Evolutionary conservation across 2,888 invertebrate genomes (phyloP), one percentile per base, ranked within the genome.

Genomic region (Cosmia pyralina): DNA sequence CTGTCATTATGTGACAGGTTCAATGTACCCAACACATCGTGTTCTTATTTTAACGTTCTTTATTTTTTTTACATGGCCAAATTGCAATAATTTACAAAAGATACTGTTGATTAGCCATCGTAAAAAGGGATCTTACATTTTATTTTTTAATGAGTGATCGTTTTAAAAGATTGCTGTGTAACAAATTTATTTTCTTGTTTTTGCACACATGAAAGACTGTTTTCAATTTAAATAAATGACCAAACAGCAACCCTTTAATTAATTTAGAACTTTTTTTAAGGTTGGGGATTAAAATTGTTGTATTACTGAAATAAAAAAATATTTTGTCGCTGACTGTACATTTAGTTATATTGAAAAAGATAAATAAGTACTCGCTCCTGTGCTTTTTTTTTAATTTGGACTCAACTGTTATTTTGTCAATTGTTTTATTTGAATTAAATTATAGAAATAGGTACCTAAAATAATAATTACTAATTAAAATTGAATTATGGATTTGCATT

Each of bases 1-100:
- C 57, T 44, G 62, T 71, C 75, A 75, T 68, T 76, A 79, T 70
- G 71, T 77, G 77, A 77, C 77, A 76, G 66, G 78, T 78, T 78
- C 73, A 80, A 72, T 70, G 75, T 66, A 64, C 79, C 55, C 19
- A 41, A 63, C 11, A 60, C 50, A 48, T 67, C 46, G 11, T 34
- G 52, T 72, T 78, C 52, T 70, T 73, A 55, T 57, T 67, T 63
- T 22, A 58, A 52, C 19, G 17, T 76, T 67, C 57, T 58, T 71
- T 62, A 71, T 68, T 73, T 74, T 79, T 64, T 65, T 50, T 72
- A 60, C n/a, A 52, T 28, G 38, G 19, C n/a, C 52, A 69, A 69
- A 72, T 74, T 71, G 55, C 50, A 68, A 57, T 53, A 58, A 69
- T 52, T 77, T 72, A 62, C 11, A 69, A 71, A 58, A 62, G 65